phyloP scores from a whole-genome alignment of 2,888 invertebrate genomes.

The Ophion obscuratus region DNA sequence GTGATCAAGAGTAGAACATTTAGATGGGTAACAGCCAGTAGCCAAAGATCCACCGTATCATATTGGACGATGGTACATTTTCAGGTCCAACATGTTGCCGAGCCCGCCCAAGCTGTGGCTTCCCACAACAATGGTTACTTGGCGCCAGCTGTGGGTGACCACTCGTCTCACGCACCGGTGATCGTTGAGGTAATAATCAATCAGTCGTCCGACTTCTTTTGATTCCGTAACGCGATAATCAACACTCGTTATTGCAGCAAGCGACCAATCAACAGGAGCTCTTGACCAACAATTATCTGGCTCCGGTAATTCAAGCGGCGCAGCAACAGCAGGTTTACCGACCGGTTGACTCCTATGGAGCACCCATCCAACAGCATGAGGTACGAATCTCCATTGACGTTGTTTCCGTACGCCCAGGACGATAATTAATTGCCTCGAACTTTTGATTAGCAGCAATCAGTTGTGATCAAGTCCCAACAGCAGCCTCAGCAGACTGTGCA shows the following conservation, averaged over 20 bases:
- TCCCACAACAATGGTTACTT: conserved; percentile 41
- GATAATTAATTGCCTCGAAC: neutral
- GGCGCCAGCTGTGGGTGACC: conserved; percentile 20
- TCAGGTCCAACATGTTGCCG: conserved; percentile 24
- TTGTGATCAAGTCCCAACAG: neutral
- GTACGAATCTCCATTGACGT: conserved; percentile 19
- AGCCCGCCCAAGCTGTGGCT: neutral
- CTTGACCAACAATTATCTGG: conserved; percentile 22
- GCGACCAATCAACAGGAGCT: neutral
- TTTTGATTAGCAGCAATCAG: neutral
- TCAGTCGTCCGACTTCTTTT: neutral
- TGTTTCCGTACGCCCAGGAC: neutral
- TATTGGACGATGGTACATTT: neutral
- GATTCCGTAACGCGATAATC: too few relatives aligned
- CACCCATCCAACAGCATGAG: conserved; percentile 46
- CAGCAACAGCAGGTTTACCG: conserved; percentile 7
- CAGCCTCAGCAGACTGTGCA: neutral
- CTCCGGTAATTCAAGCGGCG: conserved; percentile 9
- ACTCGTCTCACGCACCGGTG: conserved; percentile 10
- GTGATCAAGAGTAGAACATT: too few relatives aligned
- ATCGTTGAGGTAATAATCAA: conserved; percentile 16
- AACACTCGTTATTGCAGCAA: neutral
- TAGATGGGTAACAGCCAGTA: too few relatives aligned
- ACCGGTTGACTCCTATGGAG: conserved; percentile 65
- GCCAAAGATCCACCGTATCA: neutral